Base-by-base conservation (phyloP, 2,888 invertebrate genomes). In the Exephanes ischioxanthus region DNA sequence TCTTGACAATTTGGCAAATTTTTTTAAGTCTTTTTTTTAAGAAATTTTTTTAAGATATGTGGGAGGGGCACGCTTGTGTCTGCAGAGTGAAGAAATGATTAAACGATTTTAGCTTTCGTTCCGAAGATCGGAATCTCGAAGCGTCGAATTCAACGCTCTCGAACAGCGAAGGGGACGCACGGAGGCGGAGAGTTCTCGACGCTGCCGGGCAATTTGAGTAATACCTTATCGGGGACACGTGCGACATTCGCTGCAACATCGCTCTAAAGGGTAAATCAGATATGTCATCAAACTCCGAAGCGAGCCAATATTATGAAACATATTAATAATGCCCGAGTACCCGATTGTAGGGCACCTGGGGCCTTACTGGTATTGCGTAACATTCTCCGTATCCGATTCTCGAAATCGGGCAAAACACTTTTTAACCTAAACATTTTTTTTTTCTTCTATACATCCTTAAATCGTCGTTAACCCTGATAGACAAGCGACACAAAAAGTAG, bases 201-300 rank as follows among this genome's bases (percentile, higher is more conserved):
- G 58, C 58, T 58, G 58, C 5, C 58, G 58, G 58, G 58, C 58
- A 22, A 22, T 58, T 58, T 58, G 26, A 26, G 58, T 58, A 58
- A 58, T 58, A 58, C 26, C 22, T 58, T 58, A 58, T 58, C 22
- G 58, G 58, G 58, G 58, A 58, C 58, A 58, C 58, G 58, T 58
- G 26, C 58, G 58, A 58, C 58, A 58, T 22, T 48, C 14, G 16
- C 45, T 48, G 45, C 58, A 14, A 14, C 26, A 26, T 58, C 45
- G 58, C 11, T 22, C 26, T 26, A 58, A 58, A 58, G 26, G 58
- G 58, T 58, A 58, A 58, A 58, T 58, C 58, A 58, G 58, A 58
- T 58, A 58, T 58, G 22, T 48, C 45, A 48, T 48, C 45, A 48
- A 58, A 58, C 19, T 22, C 14, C 58, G 22, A n/a, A 22, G 3